These are phyloP conservation scores for Byasa hedistus DNA, from an alignment of 2,888 invertebrate genomes.

Conservation along the genomic window DNA sequence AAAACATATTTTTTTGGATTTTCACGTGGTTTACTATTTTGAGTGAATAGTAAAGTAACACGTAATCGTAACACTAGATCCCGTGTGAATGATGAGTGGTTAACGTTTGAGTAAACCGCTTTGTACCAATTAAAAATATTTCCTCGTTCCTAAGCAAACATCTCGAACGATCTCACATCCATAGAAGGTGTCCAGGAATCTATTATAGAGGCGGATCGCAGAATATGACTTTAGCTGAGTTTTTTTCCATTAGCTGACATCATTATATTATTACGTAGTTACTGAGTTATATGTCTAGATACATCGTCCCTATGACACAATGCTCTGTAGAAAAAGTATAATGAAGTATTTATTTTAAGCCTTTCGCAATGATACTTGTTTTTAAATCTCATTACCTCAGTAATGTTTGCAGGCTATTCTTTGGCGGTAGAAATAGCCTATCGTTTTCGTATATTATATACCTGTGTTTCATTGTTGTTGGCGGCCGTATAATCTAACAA, in stretches of 20 bases:
- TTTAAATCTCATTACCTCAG: too few species aligned
- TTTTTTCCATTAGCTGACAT: constrained; percentile 23
- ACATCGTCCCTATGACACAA: constrained; percentile 15
- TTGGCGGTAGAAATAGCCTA: too few species aligned
- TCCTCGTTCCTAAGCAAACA: constrained; percentile 16
- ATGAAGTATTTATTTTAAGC: too few species aligned
- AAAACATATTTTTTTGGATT: too few species aligned
- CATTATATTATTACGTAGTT: constrained; percentile 18
- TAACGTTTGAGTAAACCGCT: not conserved
- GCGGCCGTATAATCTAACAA: too few species aligned
- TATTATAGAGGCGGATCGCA: constrained; percentile 17
- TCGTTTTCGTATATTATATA: too few species aligned
- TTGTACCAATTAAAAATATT: not conserved
- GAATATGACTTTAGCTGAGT: constrained; percentile 16
- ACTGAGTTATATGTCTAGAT: constrained; percentile 21
- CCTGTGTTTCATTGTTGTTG: too few species aligned
- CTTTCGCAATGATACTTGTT: too few species aligned
- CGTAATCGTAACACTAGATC: too few species aligned
- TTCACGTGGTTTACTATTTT: too few species aligned
- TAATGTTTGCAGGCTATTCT: too few species aligned
- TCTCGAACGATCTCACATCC: constrained; percentile 17
- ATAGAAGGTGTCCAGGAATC: constrained; percentile 25
- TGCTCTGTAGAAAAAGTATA: not conserved
- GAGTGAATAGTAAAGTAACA: too few species aligned
- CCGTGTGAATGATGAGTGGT: not conserved